A percentile compares a stretch with the other conserved stretches of the same genome.
phyloP scores from a whole-genome alignment of 2,888 invertebrate species.

The Laspeyria flexula region DNA sequence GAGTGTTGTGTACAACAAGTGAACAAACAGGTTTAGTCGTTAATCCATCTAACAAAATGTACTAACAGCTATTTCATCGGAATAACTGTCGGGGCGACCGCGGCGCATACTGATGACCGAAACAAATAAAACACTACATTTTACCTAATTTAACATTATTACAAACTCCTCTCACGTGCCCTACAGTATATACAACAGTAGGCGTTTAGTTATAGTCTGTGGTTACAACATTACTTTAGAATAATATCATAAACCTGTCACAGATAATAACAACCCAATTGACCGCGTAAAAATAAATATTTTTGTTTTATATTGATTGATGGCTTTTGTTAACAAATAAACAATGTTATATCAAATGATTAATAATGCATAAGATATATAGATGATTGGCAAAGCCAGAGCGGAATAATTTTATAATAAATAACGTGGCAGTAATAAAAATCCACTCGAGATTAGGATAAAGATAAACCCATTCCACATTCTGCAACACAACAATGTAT shows the following conservation, averaged over 20 bases:
- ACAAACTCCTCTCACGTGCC: slow-evolving; percentile 55
- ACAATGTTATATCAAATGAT: no score
- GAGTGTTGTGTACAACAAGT: not conserved
- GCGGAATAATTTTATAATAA: no score
- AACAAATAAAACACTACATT: slow-evolving; percentile 56
- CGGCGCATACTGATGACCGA: slow-evolving; percentile 69
- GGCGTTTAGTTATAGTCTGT: not conserved
- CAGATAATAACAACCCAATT: not conserved
- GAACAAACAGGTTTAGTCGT: slow-evolving; percentile 52
- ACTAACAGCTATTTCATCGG: slow-evolving; percentile 70
- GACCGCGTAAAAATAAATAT: no score
- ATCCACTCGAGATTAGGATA: no score
- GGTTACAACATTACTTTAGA: no score
- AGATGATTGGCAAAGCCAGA: no score
- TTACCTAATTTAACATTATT: slow-evolving; percentile 59
- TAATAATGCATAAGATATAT: no score
- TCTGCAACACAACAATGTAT: no score
- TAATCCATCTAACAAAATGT: slow-evolving; percentile 44
- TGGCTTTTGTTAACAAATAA: no score
- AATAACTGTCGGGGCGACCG: slow-evolving; percentile 66
- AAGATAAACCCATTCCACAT: no score
- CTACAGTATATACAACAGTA: not conserved
- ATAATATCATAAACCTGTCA: not conserved
- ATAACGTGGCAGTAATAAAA: no score
- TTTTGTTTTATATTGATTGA: no score